Conservation (phyloP, 1,140 invertebrate genomes). For the Drosophila baimaii region DNA sequence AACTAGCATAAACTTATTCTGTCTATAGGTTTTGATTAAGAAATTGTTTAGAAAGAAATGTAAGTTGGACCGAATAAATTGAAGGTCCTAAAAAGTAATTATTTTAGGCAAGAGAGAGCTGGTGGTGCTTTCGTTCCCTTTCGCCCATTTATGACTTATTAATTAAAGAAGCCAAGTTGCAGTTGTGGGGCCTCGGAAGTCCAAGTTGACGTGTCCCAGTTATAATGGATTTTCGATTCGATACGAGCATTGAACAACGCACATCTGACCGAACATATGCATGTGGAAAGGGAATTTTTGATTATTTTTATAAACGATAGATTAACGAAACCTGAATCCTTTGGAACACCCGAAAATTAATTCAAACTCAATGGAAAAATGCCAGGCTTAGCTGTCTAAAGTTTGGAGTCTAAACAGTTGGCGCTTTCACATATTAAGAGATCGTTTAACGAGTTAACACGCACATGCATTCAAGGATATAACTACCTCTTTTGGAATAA, state of each 20-base stretch:
- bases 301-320: neutral
- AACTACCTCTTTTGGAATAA: neutral
- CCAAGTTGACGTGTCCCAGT: neutral
- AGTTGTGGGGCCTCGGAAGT: slow-evolving; percentile 16
- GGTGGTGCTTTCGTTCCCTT: neutral
- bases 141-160: slow-evolving; percentile 5
- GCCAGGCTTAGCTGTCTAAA: neutral
- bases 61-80: no score
- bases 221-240: slow-evolving; percentile 2
- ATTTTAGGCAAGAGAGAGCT: neutral
- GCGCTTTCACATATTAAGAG: neutral
- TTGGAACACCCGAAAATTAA: neutral
- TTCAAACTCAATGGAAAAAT: neutral
- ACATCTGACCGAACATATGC: neutral
- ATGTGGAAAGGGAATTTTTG: neutral
- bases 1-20: no score
- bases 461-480: neutral
- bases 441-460: neutral
- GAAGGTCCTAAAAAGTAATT: neutral
- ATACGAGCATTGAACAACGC: neutral
- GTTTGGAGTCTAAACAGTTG: slow-evolving; percentile 1
- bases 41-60: no score
- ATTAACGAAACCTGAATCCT: neutral
- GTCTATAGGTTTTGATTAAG: no score
- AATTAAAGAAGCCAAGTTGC: slow-evolving; percentile 6